These are phyloP conservation scores for Sisyra nigra DNA, from an alignment of 2,888 invertebrate genomes.

Conservation along the genomic window DNA sequence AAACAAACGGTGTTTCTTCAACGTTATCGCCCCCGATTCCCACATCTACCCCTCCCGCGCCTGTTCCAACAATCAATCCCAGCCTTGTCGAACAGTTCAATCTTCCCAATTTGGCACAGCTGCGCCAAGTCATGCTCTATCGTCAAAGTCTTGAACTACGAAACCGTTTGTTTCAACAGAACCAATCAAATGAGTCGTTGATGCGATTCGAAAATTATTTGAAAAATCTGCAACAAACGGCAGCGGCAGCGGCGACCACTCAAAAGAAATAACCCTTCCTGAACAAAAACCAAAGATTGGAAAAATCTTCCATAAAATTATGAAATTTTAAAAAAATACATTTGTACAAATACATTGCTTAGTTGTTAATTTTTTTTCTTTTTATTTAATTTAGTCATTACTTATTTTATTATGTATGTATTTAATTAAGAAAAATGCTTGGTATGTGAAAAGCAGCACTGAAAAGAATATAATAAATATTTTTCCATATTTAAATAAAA, in stretches of 20 bases:
- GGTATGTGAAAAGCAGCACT: too few species aligned
- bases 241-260: constrained; percentile 8
- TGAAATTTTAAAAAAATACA: too few species aligned
- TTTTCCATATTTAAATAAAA: too few species aligned
- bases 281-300: too few species aligned
- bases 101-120: constrained; percentile 26
- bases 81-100: constrained; percentile 26
- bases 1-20: neutral
- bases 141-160: constrained; percentile 25
- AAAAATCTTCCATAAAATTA: too few species aligned
- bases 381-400: too few species aligned
- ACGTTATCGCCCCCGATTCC: constrained; percentile 7
- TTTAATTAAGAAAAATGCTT: too few species aligned
- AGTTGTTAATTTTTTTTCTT: too few species aligned
- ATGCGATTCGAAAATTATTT: constrained; percentile 26
- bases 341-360: too few species aligned
- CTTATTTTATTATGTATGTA: too few species aligned
- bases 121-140: constrained; percentile 26
- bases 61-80: constrained; percentile 17
- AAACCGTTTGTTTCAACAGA: constrained; percentile 11
- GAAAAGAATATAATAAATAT: too few species aligned
- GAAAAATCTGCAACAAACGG: constrained; percentile 20
- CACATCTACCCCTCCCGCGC: constrained; percentile 10
- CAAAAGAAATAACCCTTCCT: too few species aligned
- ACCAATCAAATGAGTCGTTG: constrained; percentile 22